Percentiles rank a stretch among this genome's conserved stretches.
phyloP scores from a whole-genome alignment of 2,888 invertebrate species.

The Stenotaenia linearis region DNA sequence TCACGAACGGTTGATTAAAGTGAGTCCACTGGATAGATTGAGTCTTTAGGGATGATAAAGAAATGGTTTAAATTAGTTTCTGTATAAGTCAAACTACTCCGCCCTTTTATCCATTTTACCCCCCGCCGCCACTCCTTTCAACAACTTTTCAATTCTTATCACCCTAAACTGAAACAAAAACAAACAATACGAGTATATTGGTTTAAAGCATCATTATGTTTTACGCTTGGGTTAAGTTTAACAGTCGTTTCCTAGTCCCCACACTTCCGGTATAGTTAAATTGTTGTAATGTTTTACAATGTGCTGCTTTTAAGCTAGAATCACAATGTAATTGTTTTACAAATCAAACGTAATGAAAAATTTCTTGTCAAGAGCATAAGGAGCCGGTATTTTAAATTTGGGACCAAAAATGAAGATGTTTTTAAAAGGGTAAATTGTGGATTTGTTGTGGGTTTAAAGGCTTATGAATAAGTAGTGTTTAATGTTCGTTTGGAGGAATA shows the following conservation, averaged over 20 bases:
- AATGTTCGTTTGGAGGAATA: constrained; percentile 8
- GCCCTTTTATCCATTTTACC: neutral
- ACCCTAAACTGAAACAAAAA: neutral
- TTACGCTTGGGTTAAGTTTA: too few relatives aligned
- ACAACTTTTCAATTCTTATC: neutral
- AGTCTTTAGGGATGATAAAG: constrained; percentile 23
- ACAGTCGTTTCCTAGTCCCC: too few relatives aligned
- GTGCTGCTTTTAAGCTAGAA: too few relatives aligned
- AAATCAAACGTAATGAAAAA: too few relatives aligned
- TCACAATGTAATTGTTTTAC: too few relatives aligned
- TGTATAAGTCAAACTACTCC: constrained; percentile 4
- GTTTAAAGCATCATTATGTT: too few relatives aligned
- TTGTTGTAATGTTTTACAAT: too few relatives aligned
- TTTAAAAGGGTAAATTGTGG: neutral
- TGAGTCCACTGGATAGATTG: constrained; percentile 24
- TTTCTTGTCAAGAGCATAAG: too few relatives aligned
- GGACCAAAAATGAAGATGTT: too few relatives aligned
- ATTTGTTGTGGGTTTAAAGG: neutral
- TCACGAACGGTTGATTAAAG: constrained; percentile 20
- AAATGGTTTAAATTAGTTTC: constrained; percentile 12
- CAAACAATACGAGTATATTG: too few relatives aligned
- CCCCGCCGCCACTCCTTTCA: neutral
- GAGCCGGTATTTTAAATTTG: too few relatives aligned
- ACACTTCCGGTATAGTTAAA: too few relatives aligned
- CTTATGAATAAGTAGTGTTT: neutral